Conservation (phyloP, 23 tunicate species). For the Ciona savignyi region DNA sequence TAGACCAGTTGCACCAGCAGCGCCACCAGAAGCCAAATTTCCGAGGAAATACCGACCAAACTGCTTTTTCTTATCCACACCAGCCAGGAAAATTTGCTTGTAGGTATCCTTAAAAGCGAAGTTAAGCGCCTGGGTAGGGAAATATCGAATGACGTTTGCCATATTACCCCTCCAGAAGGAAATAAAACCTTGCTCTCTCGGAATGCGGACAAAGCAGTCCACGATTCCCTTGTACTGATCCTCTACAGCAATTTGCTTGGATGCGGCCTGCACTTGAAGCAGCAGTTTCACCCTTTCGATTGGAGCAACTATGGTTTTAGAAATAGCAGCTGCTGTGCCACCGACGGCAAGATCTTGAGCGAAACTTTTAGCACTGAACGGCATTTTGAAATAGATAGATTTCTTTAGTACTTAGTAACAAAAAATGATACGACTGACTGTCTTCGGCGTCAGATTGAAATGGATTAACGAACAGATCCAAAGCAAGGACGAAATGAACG, state of each 20-base stretch:
- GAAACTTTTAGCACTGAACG: slow-evolving; percentile 28
- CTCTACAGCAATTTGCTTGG: slow-evolving; percentile 58
- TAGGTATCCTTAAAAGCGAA: slow-evolving; percentile 93
- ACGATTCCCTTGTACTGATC: slow-evolving; percentile 79
- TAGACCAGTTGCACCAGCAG: slow-evolving; percentile 86
- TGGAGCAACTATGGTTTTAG: slow-evolving; percentile 83
- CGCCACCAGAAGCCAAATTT: slow-evolving; percentile 88
- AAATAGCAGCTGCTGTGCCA: slow-evolving; percentile 84
- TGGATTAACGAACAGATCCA: not conserved
- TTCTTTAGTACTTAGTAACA: not conserved
- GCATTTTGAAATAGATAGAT: slow-evolving; percentile 15
- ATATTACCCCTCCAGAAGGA: slow-evolving; percentile 94
- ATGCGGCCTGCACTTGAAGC: slow-evolving; percentile 87
- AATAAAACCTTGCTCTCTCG: slow-evolving; percentile 62
- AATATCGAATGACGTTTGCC: slow-evolving; percentile 80
- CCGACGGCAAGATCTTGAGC: slow-evolving; percentile 79
- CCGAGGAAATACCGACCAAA: slow-evolving; percentile 56
- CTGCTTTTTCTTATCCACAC: slow-evolving; percentile 16
- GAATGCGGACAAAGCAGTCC: slow-evolving; percentile 67
- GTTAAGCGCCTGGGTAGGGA: slow-evolving; percentile 78
- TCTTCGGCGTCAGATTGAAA: not conserved
- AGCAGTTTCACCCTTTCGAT: slow-evolving; percentile 95
- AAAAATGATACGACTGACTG: not conserved
- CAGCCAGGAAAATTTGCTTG: slow-evolving; percentile 20
- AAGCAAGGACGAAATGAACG: not conserved